Base-by-base conservation (phyloP, 2,888 invertebrate genomes). In the Catocala fraxini region DNA sequence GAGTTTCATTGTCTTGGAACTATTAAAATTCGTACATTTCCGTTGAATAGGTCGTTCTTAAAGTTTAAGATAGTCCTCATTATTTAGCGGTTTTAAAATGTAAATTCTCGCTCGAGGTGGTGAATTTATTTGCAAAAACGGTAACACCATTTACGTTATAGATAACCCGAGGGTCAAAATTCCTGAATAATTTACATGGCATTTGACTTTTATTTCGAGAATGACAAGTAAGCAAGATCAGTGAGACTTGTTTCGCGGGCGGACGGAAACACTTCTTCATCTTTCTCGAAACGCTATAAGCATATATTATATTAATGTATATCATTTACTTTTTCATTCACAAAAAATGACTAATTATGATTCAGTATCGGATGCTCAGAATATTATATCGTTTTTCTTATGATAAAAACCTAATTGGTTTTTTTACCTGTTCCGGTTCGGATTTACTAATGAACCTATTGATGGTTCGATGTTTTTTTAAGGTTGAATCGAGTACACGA, bases 131-230 rank as follows among this genome's bases (percentile, higher is more conserved):
- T 57, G 63, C 53, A 75, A 25, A 65, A 73, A 65, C 51, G 45
- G 58, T 47, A 65, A 65, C 63, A 63, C 51, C 51, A 62, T 57
- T 61, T 48, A 43, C 48, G 56, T 51, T 59, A 63, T 57, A 73
- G 51, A 70, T 70, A 73, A 61, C 49, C 55, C 53, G 55, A 63
- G 60, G 51, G 52, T 65, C 43, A 62, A 67, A 61, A 70, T 74
- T 76, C 67, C 49, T 60, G 66, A 77, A 79, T 73, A 75, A 77
- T 73, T 77, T 73, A 69, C 68, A 68, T 70, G 65, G 42, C 60
- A 68, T 75, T 68, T 57, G 56, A 56, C 25, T 62, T 73, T 71
- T 71, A 47, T 70, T 65, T 43, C 15, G 51, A 54, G 48, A 60
- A 62, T 53, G 54, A 62, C 56, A 61, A 58, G 58, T 59, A 65